These are phyloP conservation scores for Nephrotoma appendiculata DNA, from an alignment of 2,888 invertebrate genomes.

Conservation along the genomic window DNA sequence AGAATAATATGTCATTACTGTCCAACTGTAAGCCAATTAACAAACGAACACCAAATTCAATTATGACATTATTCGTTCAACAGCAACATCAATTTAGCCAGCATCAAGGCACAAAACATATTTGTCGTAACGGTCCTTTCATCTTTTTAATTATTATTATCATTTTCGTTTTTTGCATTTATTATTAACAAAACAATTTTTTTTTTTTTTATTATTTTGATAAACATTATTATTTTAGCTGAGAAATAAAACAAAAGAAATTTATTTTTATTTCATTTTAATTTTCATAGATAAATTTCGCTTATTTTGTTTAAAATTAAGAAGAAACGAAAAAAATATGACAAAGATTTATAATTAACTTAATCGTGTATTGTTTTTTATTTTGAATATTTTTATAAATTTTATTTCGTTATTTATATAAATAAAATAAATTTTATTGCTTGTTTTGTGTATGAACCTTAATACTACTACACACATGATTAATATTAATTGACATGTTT, in stretches of 20 bases:
- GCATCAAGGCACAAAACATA: too few relatives aligned
- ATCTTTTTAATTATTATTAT: background rate
- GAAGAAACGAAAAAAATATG: background rate
- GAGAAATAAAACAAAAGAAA: background rate
- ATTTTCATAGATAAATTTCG: background rate
- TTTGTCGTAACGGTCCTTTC: background rate
- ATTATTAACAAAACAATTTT: background rate
- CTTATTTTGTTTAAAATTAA: background rate
- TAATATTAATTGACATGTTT: background rate
- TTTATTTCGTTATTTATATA: background rate
- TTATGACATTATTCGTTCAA: too few relatives aligned
- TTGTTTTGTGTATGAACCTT: background rate
- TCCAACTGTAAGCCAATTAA: too few relatives aligned
- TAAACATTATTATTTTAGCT: background rate
- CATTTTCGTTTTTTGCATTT: background rate
- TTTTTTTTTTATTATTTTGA: background rate
- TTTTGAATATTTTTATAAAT: background rate
- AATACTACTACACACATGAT: background rate
- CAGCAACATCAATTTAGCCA: too few relatives aligned
- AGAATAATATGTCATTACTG: too few relatives aligned
- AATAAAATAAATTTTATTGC: background rate
- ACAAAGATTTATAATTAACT: background rate
- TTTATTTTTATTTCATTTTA: background rate
- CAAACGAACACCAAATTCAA: too few relatives aligned
- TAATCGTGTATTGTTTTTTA: background rate